These are phyloP conservation scores for Drosophila colorata DNA, from an alignment of 2,888 invertebrate genomes.

Conservation along the genomic window DNA sequence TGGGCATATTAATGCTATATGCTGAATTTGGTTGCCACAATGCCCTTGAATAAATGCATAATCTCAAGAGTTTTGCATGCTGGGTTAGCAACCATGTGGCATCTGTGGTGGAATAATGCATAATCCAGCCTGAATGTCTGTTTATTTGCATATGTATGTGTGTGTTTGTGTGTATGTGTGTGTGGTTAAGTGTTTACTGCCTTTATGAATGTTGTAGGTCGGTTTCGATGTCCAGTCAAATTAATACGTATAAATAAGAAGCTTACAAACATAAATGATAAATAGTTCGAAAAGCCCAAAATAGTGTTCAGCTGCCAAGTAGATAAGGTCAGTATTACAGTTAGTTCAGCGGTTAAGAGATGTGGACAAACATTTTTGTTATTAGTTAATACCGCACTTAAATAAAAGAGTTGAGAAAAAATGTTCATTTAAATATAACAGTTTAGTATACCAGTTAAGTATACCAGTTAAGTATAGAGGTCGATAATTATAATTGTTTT, in stretches of 20 bases:
- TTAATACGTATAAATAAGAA: background rate
- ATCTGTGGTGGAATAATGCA: conserved; percentile 31
- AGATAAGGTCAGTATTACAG: background rate
- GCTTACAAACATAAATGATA: background rate
- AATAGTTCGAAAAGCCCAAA: background rate
- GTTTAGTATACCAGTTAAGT: too few species aligned
- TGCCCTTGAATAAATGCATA: conserved; percentile 67
- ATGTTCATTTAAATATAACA: too few species aligned
- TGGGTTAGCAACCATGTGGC: conserved; percentile 20
- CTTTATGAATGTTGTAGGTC: conserved; percentile 14
- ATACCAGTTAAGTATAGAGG: too few species aligned
- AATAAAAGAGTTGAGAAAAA: too few species aligned
- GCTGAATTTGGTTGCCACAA: conserved; percentile 34
- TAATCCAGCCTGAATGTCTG: conserved; percentile 8
- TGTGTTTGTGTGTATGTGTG: conserved; percentile 1
- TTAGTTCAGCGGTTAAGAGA: too few species aligned
- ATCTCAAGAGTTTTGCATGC: conserved; percentile 26
- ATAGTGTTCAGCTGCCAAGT: background rate
- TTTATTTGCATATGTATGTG: background rate
- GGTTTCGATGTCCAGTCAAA: background rate
- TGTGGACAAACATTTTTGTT: too few species aligned
- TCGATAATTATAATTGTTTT: too few species aligned
- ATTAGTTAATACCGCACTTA: too few species aligned
- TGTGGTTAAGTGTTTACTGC: conserved; percentile 11
- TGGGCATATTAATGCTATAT: conserved; percentile 19